phyloP scores from a whole-genome alignment of 1,140 invertebrate species.

The Watersipora subatra region DNA sequence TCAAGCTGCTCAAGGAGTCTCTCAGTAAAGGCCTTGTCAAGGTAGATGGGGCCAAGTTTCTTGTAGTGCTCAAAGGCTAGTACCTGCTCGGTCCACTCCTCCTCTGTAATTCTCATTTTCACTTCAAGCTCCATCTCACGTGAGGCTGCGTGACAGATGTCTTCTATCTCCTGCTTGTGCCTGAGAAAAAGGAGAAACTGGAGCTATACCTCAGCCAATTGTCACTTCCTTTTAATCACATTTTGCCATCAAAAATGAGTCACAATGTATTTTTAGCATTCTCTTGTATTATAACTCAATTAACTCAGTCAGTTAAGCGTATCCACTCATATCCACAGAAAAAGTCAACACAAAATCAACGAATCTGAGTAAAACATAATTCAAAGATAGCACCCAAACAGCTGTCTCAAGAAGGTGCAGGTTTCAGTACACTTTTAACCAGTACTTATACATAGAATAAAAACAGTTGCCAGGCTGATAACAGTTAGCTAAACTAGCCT shows the following conservation, averaged over 20 bases:
- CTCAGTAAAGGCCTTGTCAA: slow-evolving; percentile 36
- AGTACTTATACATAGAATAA: too few species aligned
- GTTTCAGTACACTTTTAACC: too few species aligned
- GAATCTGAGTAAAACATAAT: too few species aligned
- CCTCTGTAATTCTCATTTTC: slow-evolving; percentile 37
- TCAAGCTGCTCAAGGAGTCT: slow-evolving; percentile 38
- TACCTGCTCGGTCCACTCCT: slow-evolving; percentile 42
- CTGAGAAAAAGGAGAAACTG: slow-evolving; percentile 19
- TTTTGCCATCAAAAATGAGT: neutral
- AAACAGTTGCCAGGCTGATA: too few species aligned
- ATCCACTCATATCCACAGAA: too few species aligned
- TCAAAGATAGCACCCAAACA: too few species aligned
- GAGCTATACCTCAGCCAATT: neutral
- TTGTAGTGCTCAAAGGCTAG: slow-evolving; percentile 39
- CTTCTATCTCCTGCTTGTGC: slow-evolving; percentile 34
- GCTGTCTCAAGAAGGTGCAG: too few species aligned
- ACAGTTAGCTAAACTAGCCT: too few species aligned
- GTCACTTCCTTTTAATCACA: neutral
- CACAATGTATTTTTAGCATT: too few species aligned
- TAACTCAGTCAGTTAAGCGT: too few species aligned
- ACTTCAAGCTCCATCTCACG: slow-evolving; percentile 38
- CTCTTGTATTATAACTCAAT: too few species aligned
- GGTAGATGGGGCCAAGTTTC: slow-evolving; percentile 33
- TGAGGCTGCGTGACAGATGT: slow-evolving; percentile 34
- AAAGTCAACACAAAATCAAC: too few species aligned